Base-by-base conservation (phyloP, 2,888 invertebrate species). In the Drosophila mimica region DNA sequence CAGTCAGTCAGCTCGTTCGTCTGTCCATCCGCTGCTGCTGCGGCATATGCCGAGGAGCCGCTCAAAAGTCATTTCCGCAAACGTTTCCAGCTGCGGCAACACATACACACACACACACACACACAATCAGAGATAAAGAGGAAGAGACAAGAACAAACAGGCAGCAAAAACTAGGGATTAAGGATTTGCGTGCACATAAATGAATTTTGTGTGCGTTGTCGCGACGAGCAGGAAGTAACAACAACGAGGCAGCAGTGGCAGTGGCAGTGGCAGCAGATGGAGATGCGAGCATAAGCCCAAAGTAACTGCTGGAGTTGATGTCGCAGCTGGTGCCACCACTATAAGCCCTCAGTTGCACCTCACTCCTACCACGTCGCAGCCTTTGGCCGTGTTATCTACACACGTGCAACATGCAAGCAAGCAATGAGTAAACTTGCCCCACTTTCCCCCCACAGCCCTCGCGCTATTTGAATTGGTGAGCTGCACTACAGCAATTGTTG, bases 1-100 rank as follows among this genome's bases (percentile, higher is more conserved):
- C 80, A 46, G 68, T 56, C 36, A 20, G 43, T 30, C 31, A 28
- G 43, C 28, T 51, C 17, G 57, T 69, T 60, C n/a, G 56, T 38
- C 56, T 30, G 40, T 40, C 57, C 40, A 43, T 57, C 52, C 62
- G 54, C 31, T 65, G 65, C 25, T 25, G 31, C 60, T 74, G 61
- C 65, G 68, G 71, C 90, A 83, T 81, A 79, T 81, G 84, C 80
- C 79, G 76, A 70, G 74, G 82, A 82, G 77, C 90, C 88, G 89
- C 90, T 86, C 85, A 89, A 88, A 88, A 90, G 88, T 90, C 89
- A 88, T 88, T 88, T 88, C 90, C 88, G 90, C 90, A 80, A 87
- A 80, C 87, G 83, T 78, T 90, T 81, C 77, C 86, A 88, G 89
- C 72, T 70, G 76, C 63, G 79, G 73, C 59, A 54, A 70, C 70